Evolutionary conservation across 2,797 vertebrate species (phyloP).

Genomic region (Zonotrichia albicollis): DNA sequence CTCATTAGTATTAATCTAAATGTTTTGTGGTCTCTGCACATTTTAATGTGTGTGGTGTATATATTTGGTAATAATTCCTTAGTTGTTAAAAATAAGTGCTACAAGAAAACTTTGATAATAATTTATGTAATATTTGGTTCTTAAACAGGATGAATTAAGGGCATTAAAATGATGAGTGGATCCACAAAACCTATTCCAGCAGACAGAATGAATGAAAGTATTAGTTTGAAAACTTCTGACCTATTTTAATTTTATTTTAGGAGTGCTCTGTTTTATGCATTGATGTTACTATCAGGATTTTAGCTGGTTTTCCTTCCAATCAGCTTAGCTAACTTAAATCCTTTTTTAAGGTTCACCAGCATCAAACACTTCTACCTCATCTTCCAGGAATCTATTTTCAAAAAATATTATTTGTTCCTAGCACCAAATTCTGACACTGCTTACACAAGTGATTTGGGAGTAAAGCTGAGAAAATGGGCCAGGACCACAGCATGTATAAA

Average conservation of each 20-base stretch:
- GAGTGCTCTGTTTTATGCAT: conserved; percentile 38
- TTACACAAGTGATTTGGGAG: conserved; percentile 16
- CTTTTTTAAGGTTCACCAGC: conserved; percentile 47
- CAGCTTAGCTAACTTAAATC: conserved; percentile 59
- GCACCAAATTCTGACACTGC: conserved; percentile 33
- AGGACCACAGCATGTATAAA: neutral
- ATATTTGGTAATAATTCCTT: conserved; percentile 57
- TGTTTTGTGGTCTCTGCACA: conserved; percentile 59
- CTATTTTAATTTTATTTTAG: conserved; percentile 65
- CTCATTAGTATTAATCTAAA: conserved; percentile 73
- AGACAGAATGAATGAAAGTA: conserved; percentile 45
- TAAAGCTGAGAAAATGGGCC: conserved; percentile 20
- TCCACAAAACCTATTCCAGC: conserved; percentile 49
- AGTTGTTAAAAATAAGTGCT: conserved; percentile 58
- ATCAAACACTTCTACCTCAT: conserved; percentile 47
- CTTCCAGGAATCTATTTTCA: conserved; percentile 48
- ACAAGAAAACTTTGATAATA: conserved; percentile 54
- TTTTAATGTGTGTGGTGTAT: conserved; percentile 62
- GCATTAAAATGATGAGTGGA: conserved; percentile 51
- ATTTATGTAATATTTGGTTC: conserved; percentile 45
- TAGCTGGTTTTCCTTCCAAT: conserved; percentile 56
- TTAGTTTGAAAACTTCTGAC: conserved; percentile 61
- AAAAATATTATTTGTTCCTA: conserved; percentile 31
- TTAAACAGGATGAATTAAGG: conserved; percentile 52
- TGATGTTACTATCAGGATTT: conserved; percentile 48